Percentiles rank a stretch among this genome's conserved stretches.
phyloP scores from a whole-genome alignment of 2,113 vertebrate species.

The Psammodynastes pulverulentus region DNA sequence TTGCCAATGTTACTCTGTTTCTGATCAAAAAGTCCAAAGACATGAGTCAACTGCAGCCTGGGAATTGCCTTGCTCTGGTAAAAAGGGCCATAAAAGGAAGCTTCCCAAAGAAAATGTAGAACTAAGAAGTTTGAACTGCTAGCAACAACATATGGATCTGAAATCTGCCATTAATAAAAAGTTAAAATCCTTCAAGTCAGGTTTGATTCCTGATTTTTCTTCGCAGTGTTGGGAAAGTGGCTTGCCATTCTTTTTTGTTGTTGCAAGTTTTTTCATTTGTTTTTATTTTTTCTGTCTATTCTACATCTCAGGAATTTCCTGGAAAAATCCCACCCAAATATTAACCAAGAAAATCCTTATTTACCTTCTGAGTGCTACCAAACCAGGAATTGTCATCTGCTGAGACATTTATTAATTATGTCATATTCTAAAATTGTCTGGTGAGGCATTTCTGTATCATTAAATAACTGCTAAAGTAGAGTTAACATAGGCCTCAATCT shows the following conservation, averaged over 20 bases:
- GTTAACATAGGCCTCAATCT: not conserved
- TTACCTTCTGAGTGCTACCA: not conserved
- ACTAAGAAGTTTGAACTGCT: not conserved
- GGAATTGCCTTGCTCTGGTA: not conserved
- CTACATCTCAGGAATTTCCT: not conserved
- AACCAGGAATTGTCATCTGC: not conserved
- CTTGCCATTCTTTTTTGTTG: not conserved
- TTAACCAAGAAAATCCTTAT: not conserved
- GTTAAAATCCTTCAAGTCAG: not conserved
- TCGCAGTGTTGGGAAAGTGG: not conserved
- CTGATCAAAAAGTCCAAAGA: not conserved
- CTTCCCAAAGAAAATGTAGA: not conserved
- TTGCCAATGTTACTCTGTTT: not conserved
- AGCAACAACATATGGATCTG: not conserved
- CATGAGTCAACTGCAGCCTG: slow-evolving; percentile 1
- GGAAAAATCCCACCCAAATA: not conserved
- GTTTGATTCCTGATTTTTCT: not conserved
- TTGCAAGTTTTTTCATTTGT: not conserved
- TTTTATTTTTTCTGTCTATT: not conserved
- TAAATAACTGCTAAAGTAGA: not conserved
- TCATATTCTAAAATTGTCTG: not conserved
- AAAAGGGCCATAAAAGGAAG: not conserved
- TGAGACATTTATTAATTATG: not conserved
- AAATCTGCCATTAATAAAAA: not conserved
- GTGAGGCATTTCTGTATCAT: not conserved